A percentile compares a stretch with the other conserved stretches of the same genome.
These are phyloP conservation scores for Galerucella pusilla DNA, from an alignment of 2,888 invertebrate genomes.

Conservation along the genomic window DNA sequence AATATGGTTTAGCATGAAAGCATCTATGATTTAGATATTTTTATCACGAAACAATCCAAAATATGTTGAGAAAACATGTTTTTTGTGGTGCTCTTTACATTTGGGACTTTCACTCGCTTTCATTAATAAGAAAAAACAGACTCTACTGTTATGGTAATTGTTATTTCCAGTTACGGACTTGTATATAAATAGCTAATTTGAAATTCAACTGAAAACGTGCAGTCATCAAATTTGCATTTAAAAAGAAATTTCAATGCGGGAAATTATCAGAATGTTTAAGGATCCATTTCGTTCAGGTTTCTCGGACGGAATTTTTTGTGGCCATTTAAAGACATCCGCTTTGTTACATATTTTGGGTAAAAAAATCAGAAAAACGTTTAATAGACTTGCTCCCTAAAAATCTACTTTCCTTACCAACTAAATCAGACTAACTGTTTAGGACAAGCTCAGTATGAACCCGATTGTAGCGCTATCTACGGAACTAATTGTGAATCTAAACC, in stretches of 20 bases:
- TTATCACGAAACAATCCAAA: not conserved
- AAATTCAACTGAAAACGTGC: not conserved
- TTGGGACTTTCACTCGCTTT: not conserved
- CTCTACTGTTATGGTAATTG: not conserved
- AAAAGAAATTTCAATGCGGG: not conserved
- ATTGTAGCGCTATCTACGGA: too few species aligned
- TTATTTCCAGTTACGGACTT: not conserved
- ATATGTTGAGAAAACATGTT: not conserved
- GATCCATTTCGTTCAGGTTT: not conserved
- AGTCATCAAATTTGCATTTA: constrained; percentile 5
- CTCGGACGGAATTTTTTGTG: not conserved
- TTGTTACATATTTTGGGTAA: too few species aligned
- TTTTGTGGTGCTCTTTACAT: not conserved
- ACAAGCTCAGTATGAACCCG: too few species aligned
- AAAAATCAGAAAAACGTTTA: too few species aligned
- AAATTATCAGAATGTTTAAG: not conserved
- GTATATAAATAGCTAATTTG: constrained; percentile 1
- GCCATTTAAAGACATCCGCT: not conserved
- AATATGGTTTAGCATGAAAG: too few species aligned
- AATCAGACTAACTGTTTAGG: too few species aligned
- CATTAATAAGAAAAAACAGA: not conserved
- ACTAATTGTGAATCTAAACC: too few species aligned
- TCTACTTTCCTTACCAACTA: too few species aligned
- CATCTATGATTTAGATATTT: not conserved
- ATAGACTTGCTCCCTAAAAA: too few species aligned